These are phyloP conservation scores for Octomys mimax DNA, from an alignment of 2,797 vertebrate species.

Conservation along the genomic window DNA sequence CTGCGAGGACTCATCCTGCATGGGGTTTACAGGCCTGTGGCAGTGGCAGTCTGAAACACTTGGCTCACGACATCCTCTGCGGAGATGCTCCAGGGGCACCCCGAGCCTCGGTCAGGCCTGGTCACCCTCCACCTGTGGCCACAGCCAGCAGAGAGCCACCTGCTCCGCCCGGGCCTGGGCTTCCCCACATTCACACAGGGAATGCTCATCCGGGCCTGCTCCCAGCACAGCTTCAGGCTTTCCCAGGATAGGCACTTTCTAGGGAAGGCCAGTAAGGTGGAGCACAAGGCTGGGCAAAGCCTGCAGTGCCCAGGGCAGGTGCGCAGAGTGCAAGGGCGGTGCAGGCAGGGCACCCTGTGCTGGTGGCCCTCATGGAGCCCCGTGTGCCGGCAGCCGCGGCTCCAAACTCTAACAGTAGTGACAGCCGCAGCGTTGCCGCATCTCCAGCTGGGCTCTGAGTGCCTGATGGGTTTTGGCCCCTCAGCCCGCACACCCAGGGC, in stretches of 20 bases:
- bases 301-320: neutral
- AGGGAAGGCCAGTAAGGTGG: neutral
- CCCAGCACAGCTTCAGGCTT: neutral
- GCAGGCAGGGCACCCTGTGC: neutral
- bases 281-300: neutral
- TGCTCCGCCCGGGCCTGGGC: neutral
- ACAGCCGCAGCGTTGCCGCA: too few relatives aligned
- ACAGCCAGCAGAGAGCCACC: neutral
- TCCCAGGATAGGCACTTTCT: neutral
- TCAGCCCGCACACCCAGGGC: too few relatives aligned
- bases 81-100: too few relatives aligned
- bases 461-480: too few relatives aligned
- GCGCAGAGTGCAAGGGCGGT: neutral
- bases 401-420: neutral
- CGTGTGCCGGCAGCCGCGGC: neutral
- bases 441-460: too few relatives aligned
- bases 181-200: neutral
- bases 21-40: too few relatives aligned
- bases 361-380: neutral
- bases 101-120: too few relatives aligned
- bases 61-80: too few relatives aligned
- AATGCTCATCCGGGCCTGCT: neutral
- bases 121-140: neutral
- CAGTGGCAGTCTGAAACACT: too few relatives aligned
- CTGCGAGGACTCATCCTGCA: too few relatives aligned